Conservation (phyloP, 2,113 vertebrate genomes). For the Leptocoma aspasia region DNA sequence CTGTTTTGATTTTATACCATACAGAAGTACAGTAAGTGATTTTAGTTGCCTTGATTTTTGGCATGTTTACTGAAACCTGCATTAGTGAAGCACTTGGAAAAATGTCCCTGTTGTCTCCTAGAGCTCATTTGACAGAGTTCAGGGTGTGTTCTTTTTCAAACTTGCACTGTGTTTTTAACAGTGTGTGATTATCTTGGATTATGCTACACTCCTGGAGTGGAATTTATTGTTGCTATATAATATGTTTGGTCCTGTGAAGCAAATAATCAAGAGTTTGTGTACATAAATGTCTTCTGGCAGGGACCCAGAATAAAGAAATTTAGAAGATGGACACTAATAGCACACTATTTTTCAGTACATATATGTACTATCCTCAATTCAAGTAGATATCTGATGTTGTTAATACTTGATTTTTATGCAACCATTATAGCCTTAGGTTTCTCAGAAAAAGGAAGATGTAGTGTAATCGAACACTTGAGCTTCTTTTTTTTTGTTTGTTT, state of each 20-base stretch:
- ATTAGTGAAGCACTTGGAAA: not conserved
- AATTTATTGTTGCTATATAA: not conserved
- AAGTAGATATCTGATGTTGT: not conserved
- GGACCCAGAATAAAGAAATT: not conserved
- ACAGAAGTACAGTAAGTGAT: not conserved
- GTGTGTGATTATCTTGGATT: fast-evolving
- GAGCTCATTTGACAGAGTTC: not conserved
- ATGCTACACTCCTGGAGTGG: not conserved
- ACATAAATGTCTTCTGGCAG: not conserved
- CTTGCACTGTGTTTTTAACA: not conserved
- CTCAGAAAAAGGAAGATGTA: not conserved
- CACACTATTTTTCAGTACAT: too few relatives aligned
- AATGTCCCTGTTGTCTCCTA: not conserved
- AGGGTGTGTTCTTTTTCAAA: not conserved
- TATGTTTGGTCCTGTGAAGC: not conserved
- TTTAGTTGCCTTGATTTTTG: not conserved
- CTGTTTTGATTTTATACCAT: not conserved
- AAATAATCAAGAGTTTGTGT: not conserved
- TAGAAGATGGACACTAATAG: not conserved
- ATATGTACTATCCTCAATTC: not conserved
- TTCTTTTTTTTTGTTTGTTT: not conserved
- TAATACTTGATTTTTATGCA: not conserved
- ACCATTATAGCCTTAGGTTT: not conserved
- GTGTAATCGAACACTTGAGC: not conserved
- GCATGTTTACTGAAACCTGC: not conserved